phyloP scores from a whole-genome alignment of 2,113 vertebrate genomes.

The Choloepus hoffmanni region DNA sequence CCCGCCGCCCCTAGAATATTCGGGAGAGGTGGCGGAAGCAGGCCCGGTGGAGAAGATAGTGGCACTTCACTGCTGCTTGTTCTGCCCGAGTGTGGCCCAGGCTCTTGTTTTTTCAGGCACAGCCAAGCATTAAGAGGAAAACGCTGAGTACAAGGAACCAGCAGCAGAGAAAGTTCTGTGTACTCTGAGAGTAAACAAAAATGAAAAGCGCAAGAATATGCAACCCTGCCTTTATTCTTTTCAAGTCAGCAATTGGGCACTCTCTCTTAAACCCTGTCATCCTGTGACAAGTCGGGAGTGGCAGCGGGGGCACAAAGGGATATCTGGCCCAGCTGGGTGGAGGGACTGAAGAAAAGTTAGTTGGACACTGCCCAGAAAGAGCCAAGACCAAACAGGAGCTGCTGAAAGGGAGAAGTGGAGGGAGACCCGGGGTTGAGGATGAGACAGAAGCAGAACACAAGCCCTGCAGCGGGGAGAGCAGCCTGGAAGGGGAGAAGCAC shows the following conservation, averaged over 20 bases:
- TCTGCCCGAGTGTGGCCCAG: background rate
- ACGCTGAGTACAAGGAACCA: slow-evolving; percentile 37
- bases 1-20: background rate
- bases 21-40: rapidly evolving
- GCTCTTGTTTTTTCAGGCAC: slow-evolving; percentile 8
- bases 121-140: slow-evolving; percentile 53
- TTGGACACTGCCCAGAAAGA: background rate
- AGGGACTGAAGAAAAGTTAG: background rate
- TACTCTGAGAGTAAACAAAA: slow-evolving; percentile 64
- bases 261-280: background rate
- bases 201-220: slow-evolving; percentile 23
- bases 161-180: slow-evolving; percentile 9
- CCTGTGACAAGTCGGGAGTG: background rate
- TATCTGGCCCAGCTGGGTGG: background rate
- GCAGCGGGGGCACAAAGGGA: background rate
- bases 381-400: background rate
- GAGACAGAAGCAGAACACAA: background rate
- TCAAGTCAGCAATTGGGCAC: slow-evolving; percentile 62
- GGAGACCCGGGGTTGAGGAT: no score
- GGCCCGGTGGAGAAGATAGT: background rate
- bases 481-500: background rate
- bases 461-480: background rate
- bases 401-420: background rate
- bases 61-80: background rate
- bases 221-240: slow-evolving; percentile 58